These are phyloP conservation scores for Trichogramma dendrolimi DNA, from an alignment of 2,888 invertebrate genomes.

Conservation along the genomic window DNA sequence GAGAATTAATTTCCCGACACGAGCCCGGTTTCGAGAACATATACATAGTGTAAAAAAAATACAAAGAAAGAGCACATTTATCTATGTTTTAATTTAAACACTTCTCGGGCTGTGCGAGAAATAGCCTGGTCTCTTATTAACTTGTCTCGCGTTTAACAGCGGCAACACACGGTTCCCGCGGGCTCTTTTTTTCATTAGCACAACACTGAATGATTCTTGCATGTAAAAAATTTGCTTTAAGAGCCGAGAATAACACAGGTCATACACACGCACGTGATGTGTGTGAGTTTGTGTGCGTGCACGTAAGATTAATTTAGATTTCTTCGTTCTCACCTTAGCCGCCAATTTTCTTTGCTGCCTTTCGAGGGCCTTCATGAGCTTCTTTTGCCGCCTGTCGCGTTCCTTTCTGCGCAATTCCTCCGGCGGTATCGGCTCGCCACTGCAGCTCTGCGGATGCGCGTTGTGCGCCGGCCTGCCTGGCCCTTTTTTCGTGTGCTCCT, in stretches of 20 bases:
- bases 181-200: too few relatives aligned
- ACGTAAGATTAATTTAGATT: slow-evolving; percentile 26
- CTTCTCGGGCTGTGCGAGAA: slow-evolving; percentile 8
- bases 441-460: slow-evolving; percentile 95
- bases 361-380: slow-evolving; percentile 86
- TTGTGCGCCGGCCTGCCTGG: slow-evolving; percentile 98
- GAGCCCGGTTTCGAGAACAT: not conserved
- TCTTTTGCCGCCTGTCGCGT: slow-evolving; percentile 83
- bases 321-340: slow-evolving; percentile 58
- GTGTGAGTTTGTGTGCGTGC: not conserved
- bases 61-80: slow-evolving; percentile 10
- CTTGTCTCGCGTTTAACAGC: slow-evolving; percentile 6
- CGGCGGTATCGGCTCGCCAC: slow-evolving; percentile 93
- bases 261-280: too few relatives aligned
- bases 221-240: too few relatives aligned
- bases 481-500: slow-evolving; percentile 97
- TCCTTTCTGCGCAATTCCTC: slow-evolving; percentile 82
- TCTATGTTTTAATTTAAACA: slow-evolving; percentile 20
- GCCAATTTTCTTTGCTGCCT: slow-evolving; percentile 88
- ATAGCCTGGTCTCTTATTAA: slow-evolving; percentile 22
- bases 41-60: not conserved
- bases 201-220: too few relatives aligned
- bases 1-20: slow-evolving; percentile 21
- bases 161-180: too few relatives aligned
- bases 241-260: too few relatives aligned